A percentile compares a stretch with the other conserved stretches of the same genome.
These are phyloP conservation scores for Drosophila murphyi DNA, from an alignment of 1,140 invertebrate genomes.

Conservation along the genomic window DNA sequence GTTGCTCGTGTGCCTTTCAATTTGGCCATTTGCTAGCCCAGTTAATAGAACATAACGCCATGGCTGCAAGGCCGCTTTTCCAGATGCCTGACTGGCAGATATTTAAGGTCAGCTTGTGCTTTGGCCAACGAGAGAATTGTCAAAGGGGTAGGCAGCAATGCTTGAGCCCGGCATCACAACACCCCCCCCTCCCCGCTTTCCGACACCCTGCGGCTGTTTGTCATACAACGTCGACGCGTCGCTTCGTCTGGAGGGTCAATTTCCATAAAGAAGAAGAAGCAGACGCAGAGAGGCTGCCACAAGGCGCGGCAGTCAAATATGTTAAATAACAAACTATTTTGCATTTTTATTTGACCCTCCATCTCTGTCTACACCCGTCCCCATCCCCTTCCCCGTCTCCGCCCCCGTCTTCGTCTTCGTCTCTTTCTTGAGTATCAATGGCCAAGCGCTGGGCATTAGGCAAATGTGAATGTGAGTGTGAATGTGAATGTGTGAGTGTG, in stretches of 20 bases:
- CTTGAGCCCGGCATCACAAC: too few relatives aligned
- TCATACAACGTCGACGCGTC: constrained; percentile 49
- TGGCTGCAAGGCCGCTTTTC: constrained; percentile 54
- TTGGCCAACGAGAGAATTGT: constrained; percentile 70
- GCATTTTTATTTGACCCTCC: constrained; percentile 67
- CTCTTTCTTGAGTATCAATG: constrained; percentile 47
- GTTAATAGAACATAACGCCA: constrained; percentile 70
- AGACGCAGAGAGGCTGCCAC: background rate
- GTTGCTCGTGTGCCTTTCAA: constrained; percentile 61
- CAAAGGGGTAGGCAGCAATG: constrained; percentile 52
- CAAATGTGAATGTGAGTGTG: constrained; percentile 43
- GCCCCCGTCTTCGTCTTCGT: background rate
- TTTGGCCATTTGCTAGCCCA: constrained; percentile 68
- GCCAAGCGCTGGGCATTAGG: constrained; percentile 56
- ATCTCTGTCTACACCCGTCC: background rate
- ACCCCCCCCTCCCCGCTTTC: background rate
- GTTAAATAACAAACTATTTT: constrained; percentile 82
- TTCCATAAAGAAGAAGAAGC: constrained; percentile 58
- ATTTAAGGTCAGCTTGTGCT: constrained; percentile 44
- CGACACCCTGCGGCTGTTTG: constrained; percentile 53
- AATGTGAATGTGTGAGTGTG: constrained; percentile 40
- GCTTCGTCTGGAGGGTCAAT: constrained; percentile 65
- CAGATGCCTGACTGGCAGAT: constrained; percentile 72
- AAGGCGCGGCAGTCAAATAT: constrained; percentile 67
- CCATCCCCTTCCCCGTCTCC: background rate